A percentile compares a stretch with the other conserved stretches of the same genome.
phyloP scores from a whole-genome alignment of 35 echinoderm and acorn worm species.

The Apostichopus californicus region DNA sequence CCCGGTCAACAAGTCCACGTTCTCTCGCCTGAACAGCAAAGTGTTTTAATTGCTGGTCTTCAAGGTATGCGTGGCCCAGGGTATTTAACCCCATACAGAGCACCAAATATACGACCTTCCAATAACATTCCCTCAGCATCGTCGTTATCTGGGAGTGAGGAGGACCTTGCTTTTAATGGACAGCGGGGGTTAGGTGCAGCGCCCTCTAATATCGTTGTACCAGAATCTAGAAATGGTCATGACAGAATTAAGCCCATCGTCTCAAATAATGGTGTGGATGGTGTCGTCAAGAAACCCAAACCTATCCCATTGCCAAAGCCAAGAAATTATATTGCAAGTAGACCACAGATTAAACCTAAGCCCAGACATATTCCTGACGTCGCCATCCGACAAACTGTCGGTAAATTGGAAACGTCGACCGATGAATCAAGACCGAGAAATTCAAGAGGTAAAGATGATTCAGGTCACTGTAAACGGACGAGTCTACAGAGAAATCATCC shows the following conservation, averaged over 20 bases:
- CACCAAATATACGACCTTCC: background rate
- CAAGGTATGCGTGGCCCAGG: background rate
- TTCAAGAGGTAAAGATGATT: no score
- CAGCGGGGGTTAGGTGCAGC: background rate
- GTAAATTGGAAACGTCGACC: no score
- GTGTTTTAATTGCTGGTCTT: background rate
- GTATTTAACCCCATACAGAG: background rate
- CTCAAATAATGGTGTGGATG: no score
- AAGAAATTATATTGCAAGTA: background rate
- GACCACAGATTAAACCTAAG: background rate
- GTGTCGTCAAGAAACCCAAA: background rate
- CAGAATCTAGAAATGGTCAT: background rate
- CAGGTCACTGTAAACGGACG: no score
- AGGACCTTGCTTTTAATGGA: background rate
- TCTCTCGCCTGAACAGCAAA: background rate
- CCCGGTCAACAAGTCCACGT: background rate
- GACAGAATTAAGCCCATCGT: no score
- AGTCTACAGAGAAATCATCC: background rate
- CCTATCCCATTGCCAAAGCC: background rate
- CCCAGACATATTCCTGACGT: no score
- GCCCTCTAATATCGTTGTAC: background rate
- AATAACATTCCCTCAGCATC: background rate
- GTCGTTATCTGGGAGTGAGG: background rate
- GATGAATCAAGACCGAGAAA: no score
- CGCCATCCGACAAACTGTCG: no score